phyloP scores from a whole-genome alignment of 2,797 vertebrate genomes.

The Rhadinocentrus ornatus region DNA sequence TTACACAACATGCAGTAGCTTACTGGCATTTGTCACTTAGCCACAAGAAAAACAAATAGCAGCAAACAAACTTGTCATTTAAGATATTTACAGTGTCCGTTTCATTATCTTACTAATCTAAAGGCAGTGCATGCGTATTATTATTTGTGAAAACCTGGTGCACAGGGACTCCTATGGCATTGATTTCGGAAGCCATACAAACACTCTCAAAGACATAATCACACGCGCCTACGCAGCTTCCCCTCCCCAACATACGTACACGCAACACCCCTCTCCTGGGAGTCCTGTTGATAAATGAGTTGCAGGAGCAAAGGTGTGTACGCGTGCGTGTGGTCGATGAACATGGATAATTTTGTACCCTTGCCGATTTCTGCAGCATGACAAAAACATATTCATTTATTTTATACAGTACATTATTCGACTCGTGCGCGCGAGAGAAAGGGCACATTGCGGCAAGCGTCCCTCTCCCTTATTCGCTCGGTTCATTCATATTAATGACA shows the following conservation, averaged over 20 bases:
- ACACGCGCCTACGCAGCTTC: constrained; percentile 46
- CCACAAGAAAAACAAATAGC: no score
- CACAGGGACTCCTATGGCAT: constrained; percentile 45
- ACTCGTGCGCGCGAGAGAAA: not conserved
- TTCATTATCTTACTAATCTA: no score
- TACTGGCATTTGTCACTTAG: no score
- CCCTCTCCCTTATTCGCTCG: constrained; percentile 40
- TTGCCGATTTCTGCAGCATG: constrained; percentile 29
- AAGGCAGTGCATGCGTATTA: no score
- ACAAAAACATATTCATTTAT: constrained; percentile 5
- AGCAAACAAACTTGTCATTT: not conserved
- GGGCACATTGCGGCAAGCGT: not conserved
- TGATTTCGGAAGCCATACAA: constrained; percentile 65
- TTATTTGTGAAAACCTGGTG: constrained; percentile 4
- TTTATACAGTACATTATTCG: not conserved
- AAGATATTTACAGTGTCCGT: no score
- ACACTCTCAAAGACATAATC: constrained; percentile 19
- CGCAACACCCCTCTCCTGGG: constrained; percentile 54
- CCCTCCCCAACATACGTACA: constrained; percentile 6
- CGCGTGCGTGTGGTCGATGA: constrained; percentile 19
- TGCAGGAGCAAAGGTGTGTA: constrained; percentile 60
- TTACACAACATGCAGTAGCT: not conserved
- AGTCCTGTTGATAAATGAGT: constrained; percentile 74
- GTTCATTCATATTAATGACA: constrained; percentile 84
- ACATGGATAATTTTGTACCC: constrained; percentile 5